Evolutionary conservation across 2,797 vertebrate species (phyloP).

Genomic region (Pteropus rufus): DNA sequence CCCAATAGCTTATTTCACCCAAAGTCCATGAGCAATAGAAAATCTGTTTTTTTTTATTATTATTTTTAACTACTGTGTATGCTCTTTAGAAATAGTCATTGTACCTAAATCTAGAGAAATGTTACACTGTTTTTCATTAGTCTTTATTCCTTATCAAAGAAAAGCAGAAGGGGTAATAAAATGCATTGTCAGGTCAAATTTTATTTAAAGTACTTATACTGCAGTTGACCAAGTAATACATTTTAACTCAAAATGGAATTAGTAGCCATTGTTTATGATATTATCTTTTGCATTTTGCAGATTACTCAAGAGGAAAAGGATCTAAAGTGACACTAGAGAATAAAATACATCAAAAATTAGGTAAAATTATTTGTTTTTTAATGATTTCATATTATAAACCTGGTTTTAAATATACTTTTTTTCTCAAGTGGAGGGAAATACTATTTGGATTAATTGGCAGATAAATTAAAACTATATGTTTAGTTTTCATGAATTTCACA

Average conservation of each 20-base stretch:
- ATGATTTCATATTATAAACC: background rate
- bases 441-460: conserved; percentile 16
- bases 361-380: conserved; percentile 57
- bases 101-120: background rate
- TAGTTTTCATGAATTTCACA: background rate
- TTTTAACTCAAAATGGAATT: conserved; percentile 11
- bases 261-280: background rate
- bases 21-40: background rate
- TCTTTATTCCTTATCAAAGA: background rate
- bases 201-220: conserved; percentile 29
- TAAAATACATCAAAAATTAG: conserved; percentile 70
- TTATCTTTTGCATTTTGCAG: conserved; percentile 54
- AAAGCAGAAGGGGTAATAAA: conserved; percentile 1
- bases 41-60: background rate
- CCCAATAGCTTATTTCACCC: background rate
- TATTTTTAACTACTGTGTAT: background rate
- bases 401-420: conserved; percentile 38
- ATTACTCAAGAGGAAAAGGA: background rate
- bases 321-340: background rate
- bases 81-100: background rate
- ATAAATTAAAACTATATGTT: conserved; percentile 7
- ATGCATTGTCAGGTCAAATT: background rate
- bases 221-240: background rate
- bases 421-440: background rate
- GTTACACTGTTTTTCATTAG: background rate